phyloP scores from a whole-genome alignment of 2,888 invertebrate genomes.

The Crepidodera aurea region DNA sequence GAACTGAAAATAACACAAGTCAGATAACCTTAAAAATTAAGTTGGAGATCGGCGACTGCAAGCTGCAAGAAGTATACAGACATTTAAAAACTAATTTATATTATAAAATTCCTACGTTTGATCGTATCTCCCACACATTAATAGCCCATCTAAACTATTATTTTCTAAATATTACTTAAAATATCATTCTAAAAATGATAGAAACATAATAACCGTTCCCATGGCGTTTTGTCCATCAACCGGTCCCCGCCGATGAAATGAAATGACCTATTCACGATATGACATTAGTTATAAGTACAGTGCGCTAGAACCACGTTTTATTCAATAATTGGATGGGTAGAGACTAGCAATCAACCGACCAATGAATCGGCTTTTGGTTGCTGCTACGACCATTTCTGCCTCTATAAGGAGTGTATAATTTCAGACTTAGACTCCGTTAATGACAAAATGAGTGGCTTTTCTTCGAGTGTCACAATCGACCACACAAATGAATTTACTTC shows the following conservation, averaged over 20 bases:
- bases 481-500: slow-evolving; percentile 17
- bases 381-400: slow-evolving; percentile 45
- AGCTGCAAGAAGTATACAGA: too few relatives aligned
- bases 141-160: neutral
- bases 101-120: too few relatives aligned
- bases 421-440: slow-evolving; percentile 61
- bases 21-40: too few relatives aligned
- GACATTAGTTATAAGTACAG: slow-evolving; percentile 30
- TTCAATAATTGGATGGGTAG: slow-evolving; percentile 58
- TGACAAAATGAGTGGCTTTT: slow-evolving; percentile 62
- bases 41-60: too few relatives aligned
- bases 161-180: neutral
- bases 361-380: slow-evolving; percentile 47
- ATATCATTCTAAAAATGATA: neutral
- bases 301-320: slow-evolving; percentile 56
- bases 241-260: slow-evolving; percentile 9
- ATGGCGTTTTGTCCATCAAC: slow-evolving; percentile 12
- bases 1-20: too few relatives aligned
- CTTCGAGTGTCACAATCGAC: slow-evolving; percentile 55
- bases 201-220: slow-evolving; percentile 18
- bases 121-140: neutral
- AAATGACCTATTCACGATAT: slow-evolving; percentile 25
- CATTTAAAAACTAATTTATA: too few relatives aligned
- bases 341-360: slow-evolving; percentile 52
- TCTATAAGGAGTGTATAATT: slow-evolving; percentile 58